A percentile compares a stretch with the other conserved stretches of the same genome.
Conservation (phyloP, 2,888 invertebrate species). For the Nemoura dubitans region DNA sequence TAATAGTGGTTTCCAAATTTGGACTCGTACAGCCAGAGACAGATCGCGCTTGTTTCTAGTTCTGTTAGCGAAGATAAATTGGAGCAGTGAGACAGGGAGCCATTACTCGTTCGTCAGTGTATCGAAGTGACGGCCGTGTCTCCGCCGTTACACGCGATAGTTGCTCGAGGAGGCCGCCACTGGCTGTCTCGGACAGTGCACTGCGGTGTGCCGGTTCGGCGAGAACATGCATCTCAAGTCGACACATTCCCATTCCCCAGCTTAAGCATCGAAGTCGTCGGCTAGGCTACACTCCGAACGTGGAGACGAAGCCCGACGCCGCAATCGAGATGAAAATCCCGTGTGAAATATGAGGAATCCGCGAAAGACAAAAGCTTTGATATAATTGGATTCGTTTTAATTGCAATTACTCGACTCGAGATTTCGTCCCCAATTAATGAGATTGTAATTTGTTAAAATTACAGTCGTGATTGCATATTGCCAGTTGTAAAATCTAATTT, state of each 20-base stretch:
- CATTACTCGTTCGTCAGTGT: not conserved
- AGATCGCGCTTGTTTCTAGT: not conserved
- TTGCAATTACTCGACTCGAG: conserved; percentile 18
- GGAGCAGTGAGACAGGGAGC: not conserved
- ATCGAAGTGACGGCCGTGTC: not conserved
- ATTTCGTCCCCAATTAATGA: conserved; percentile 10
- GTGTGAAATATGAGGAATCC: conserved; percentile 12
- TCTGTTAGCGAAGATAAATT: not conserved
- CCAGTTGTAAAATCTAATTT: conserved; percentile 2
- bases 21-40: not conserved
- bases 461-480: conserved; percentile 33
- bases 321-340: not conserved
- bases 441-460: conserved; percentile 21
- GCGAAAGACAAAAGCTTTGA: conserved; percentile 9
- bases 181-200: no score
- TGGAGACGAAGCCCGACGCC: not conserved
- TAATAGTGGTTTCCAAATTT: not conserved
- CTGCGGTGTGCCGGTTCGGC: no score
- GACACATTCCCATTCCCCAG: not conserved
- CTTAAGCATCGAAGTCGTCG: not conserved
- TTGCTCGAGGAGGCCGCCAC: no score
- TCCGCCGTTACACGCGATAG: not conserved
- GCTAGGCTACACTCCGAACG: not conserved
- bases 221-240: no score
- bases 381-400: conserved; percentile 12